phyloP scores from a whole-genome alignment of 2,888 invertebrate genomes.

The Penaeus monodon region DNA sequence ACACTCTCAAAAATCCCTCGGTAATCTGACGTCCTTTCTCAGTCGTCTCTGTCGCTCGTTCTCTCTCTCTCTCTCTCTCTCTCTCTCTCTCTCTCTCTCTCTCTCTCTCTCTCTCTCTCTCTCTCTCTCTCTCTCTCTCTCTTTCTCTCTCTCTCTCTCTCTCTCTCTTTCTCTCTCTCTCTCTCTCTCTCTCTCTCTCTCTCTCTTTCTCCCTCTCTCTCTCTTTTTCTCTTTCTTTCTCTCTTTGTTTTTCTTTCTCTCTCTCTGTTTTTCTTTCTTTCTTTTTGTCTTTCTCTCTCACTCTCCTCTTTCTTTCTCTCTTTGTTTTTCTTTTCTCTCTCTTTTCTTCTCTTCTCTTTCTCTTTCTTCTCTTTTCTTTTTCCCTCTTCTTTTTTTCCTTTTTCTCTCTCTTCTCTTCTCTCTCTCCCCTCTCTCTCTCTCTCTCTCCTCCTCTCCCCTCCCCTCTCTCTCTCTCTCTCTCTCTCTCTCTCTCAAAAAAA shows the following conservation, averaged over 20 bases:
- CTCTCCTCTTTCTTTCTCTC: not conserved
- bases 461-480: too few species aligned
- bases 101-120: not conserved
- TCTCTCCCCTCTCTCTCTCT: too few species aligned
- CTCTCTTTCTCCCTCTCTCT: not conserved
- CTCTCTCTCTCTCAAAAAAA: too few species aligned
- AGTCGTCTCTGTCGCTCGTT: not conserved
- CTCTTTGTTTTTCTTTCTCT: not conserved
- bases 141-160: not conserved
- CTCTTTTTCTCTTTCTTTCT: not conserved
- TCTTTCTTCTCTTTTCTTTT: too few species aligned
- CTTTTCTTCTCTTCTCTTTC: too few species aligned
- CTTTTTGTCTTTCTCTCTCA: not conserved
- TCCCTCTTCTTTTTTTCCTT: too few species aligned
- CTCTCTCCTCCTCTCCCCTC: too few species aligned
- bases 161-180: too few species aligned
- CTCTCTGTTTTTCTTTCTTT: not conserved
- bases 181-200: not conserved
- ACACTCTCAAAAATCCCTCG: constrained; percentile 5
- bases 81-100: not conserved
- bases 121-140: not conserved
- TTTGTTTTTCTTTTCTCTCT: not conserved
- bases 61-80: not conserved
- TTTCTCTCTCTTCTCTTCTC: too few species aligned
- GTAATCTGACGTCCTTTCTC: constrained; percentile 15